These are phyloP conservation scores for Girardinus metallicus DNA, from an alignment of 2,797 vertebrate genomes.

Conservation along the genomic window DNA sequence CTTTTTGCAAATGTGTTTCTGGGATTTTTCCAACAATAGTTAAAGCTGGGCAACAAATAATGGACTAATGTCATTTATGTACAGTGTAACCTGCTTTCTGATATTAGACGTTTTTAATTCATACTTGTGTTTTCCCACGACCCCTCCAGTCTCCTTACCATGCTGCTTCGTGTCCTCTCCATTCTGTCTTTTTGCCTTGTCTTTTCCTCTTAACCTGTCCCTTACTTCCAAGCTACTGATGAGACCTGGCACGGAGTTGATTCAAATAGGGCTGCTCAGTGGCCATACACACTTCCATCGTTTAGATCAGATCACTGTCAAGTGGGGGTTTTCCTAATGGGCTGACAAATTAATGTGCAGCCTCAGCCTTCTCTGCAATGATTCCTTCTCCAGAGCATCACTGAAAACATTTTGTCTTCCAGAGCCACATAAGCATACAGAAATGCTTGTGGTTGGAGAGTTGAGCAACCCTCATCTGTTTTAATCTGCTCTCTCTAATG, in stretches of 20 bases:
- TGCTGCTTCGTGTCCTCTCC: constrained; percentile 37
- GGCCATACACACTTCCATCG: constrained; percentile 53
- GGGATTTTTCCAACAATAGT: neutral
- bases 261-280: constrained; percentile 74
- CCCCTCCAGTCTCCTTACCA: constrained; percentile 12
- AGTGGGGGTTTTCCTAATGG: constrained; percentile 68
- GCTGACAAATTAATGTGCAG: constrained; percentile 73
- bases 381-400: constrained; percentile 60
- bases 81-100: neutral
- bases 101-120: neutral
- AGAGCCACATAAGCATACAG: constrained; percentile 31
- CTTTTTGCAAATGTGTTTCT: neutral
- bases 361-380: constrained; percentile 60
- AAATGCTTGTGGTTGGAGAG: constrained; percentile 48
- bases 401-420: constrained; percentile 58
- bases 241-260: constrained; percentile 72
- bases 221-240: constrained; percentile 48
- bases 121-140: neutral
- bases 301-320: constrained; percentile 68
- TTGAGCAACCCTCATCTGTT: constrained; percentile 76
- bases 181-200: constrained; percentile 47
- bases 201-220: constrained; percentile 53
- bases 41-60: neutral
- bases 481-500: constrained; percentile 73
- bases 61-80: neutral